Evolutionary conservation across 2,113 vertebrate species (phyloP).

Genomic region (Todiramphus saurophagus): DNA sequence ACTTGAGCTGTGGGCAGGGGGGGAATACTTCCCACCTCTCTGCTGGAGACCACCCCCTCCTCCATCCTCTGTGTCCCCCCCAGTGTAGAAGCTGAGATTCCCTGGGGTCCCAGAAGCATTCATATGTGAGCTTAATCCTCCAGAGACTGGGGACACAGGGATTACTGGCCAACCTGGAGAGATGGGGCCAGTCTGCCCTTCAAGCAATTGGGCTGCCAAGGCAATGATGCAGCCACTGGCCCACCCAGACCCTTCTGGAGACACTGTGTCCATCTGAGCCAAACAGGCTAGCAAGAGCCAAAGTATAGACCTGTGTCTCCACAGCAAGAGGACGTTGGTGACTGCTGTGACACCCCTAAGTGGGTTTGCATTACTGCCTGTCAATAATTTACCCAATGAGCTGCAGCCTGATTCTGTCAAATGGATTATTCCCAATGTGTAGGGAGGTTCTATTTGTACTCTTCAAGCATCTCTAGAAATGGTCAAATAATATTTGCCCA

Average conservation of each 20-base stretch:
- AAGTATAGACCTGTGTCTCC: accelerated
- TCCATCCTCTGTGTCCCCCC: neutral
- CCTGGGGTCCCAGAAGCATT: conserved; percentile 10
- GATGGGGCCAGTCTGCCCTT: neutral
- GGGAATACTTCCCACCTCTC: neutral
- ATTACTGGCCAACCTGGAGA: neutral
- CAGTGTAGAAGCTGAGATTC: neutral
- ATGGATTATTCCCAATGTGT: neutral
- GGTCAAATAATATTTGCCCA: conserved; percentile 64
- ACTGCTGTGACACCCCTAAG: neutral
- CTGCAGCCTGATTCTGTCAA: neutral
- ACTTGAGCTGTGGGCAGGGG: neutral
- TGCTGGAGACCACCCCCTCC: neutral
- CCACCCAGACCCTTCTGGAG: neutral
- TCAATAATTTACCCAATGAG: conserved; percentile 20
- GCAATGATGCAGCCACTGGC: accelerated
- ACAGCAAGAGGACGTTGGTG: neutral
- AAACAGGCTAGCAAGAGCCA: neutral
- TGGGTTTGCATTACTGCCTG: neutral
- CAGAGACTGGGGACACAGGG: neutral
- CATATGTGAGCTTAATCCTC: conserved; percentile 57
- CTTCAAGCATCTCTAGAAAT: conserved; percentile 40
- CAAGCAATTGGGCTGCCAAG: neutral
- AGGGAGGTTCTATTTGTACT: conserved; percentile 47
- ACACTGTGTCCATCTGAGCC: neutral